Base-by-base conservation (phyloP, 2,113 vertebrate species). In the Excalfactoria chinensis region DNA sequence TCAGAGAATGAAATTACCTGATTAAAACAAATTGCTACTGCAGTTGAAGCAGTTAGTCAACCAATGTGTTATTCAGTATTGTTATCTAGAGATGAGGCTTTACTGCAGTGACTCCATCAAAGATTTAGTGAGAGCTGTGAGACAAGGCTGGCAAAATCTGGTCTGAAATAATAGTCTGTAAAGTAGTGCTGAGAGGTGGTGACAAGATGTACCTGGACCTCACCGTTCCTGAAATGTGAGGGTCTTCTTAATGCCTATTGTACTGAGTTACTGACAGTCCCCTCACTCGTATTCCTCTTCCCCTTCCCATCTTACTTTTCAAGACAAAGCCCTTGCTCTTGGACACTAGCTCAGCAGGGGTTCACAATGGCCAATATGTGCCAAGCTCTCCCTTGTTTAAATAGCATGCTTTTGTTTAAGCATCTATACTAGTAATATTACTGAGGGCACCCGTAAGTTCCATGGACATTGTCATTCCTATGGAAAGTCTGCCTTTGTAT, bases 1-100 rank as follows among this genome's bases (percentile, higher is more conserved):
- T 89, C 85, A 77, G 84, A 83, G 64, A 80, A 91, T 94, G 93
- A 92, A 92, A 79, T 87, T 73, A 85, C 74, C 59, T 67, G 46
- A 87, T 83, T 87, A 68, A 89, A 95, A 91, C 72, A 93, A 95
- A 74, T 88, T 80, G 71, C 56, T 66, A 8, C 64, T 70, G 37
- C 48, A 77, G 81, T 73, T 9, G 1, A 72, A 88, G 56, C 75
- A 93, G 26, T 80, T 91, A 85, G 55, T 89, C 81, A 94, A 76
- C 18, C n/a, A 56, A 3, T 41, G 74, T 11, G 43, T 22, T 89
- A 30, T 43, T 69, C 58, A 44, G 37, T 79, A 67, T n/a, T 87
- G 80, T 84, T 85, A 55, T 68, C 63, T 68, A 41, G 49, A 78
- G 37, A 46, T 18, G 13, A 53, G n/a, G 30, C 7, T 83, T 11